Conservation (phyloP, 2,888 invertebrate species). For the Caenorhabditis sp. region DNA sequence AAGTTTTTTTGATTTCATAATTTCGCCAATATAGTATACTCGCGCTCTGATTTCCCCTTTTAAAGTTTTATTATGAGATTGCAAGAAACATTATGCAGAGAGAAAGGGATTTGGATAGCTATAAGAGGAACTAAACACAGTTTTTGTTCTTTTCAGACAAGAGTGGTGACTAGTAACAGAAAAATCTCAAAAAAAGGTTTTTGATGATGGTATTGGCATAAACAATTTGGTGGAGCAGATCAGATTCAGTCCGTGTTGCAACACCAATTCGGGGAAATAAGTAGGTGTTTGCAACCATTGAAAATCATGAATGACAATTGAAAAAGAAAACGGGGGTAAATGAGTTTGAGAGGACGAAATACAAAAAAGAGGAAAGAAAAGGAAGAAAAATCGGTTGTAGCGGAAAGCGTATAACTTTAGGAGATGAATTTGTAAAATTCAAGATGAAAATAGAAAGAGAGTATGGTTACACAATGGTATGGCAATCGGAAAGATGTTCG, state of each 20-base stretch:
- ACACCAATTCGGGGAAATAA: conserved; percentile 20
- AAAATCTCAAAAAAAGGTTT: no score
- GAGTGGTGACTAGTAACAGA: no score
- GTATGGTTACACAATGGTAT: conserved; percentile 45
- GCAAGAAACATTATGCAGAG: no score
- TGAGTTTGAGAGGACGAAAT: not conserved
- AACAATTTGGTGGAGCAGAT: conserved; percentile 11
- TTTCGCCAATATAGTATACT: no score
- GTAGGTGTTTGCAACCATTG: conserved; percentile 14
- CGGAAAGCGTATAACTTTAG: conserved; percentile 25
- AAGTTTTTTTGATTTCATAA: no score
- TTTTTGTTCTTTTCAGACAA: no score
- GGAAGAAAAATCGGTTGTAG: not conserved
- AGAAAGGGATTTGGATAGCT: no score
- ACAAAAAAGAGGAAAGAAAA: not conserved
- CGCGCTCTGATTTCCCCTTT: no score
- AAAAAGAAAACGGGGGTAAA: not conserved
- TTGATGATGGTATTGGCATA: not conserved
- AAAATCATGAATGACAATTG: conserved; percentile 9
- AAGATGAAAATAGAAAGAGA: conserved; percentile 42
- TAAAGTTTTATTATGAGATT: no score
- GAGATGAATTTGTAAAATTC: conserved; percentile 34
- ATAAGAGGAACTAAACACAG: no score
- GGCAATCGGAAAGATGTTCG: conserved; percentile 45
- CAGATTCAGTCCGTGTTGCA: conserved; percentile 11